Conservation (phyloP, 2,797 vertebrate species). For the Enteromius afrohamiltoni region DNA sequence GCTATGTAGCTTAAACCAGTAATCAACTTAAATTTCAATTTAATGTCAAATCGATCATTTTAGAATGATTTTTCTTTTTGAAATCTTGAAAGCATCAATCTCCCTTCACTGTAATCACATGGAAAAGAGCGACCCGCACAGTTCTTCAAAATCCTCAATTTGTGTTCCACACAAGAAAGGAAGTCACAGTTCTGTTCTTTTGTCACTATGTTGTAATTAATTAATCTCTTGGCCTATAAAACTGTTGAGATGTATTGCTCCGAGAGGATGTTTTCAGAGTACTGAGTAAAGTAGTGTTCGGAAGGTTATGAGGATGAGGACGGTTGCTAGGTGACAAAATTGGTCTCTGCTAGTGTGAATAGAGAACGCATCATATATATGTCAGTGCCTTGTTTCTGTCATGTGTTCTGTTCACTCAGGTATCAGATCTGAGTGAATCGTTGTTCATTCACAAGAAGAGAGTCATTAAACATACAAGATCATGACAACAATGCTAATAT, state of each 20-base stretch:
- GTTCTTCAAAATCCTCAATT: not conserved
- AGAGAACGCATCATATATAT: slow-evolving; percentile 11
- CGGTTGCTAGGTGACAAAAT: slow-evolving; percentile 41
- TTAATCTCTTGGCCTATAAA: slow-evolving; percentile 18
- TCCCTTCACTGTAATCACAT: not conserved
- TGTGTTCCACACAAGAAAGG: not conserved
- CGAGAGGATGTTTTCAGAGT: slow-evolving; percentile 23
- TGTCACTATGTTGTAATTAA: slow-evolving; percentile 1
- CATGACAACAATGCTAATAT: slow-evolving; percentile 27
- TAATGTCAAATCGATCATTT: not conserved
- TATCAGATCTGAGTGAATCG: not conserved
- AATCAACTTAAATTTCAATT: not conserved
- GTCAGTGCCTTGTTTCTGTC: slow-evolving; percentile 7
- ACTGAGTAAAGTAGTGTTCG: slow-evolving; percentile 19
- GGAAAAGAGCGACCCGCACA: not conserved
- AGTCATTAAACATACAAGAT: slow-evolving; percentile 20
- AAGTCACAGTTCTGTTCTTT: not conserved
- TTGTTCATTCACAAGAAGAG: slow-evolving; percentile 27
- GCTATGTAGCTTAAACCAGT: no score
- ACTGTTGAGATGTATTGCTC: slow-evolving; percentile 8
- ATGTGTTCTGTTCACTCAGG: slow-evolving; percentile 29
- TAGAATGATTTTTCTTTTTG: not conserved
- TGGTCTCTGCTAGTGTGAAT: slow-evolving; percentile 20
- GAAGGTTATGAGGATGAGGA: slow-evolving; percentile 35
- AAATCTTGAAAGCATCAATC: not conserved